Conservation (phyloP, 2,797 vertebrate genomes). For the Lepus oiostolus region DNA sequence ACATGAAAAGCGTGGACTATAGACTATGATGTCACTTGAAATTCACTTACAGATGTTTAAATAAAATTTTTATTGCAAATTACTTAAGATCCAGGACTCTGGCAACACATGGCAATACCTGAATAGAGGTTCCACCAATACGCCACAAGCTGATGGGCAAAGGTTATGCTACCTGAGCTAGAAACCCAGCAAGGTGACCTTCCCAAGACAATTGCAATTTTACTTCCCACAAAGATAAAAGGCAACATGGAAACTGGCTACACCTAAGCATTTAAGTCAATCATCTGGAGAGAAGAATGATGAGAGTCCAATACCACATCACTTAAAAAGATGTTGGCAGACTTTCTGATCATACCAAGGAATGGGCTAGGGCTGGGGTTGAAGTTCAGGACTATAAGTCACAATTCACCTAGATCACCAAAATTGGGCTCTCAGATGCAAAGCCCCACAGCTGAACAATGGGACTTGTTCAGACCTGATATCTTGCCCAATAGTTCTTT, state of each 20-base stretch:
- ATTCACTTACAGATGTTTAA: background rate
- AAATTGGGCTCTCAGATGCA: background rate
- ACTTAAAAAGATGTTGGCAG: background rate
- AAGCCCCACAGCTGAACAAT: background rate
- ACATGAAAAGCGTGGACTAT: background rate
- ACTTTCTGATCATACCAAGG: background rate
- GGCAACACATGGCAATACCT: background rate
- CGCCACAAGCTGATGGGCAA: background rate
- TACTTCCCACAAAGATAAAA: background rate
- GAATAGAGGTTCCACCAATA: too few relatives aligned
- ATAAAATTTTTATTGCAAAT: background rate
- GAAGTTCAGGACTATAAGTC: background rate
- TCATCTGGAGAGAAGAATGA: background rate
- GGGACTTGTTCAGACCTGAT: background rate
- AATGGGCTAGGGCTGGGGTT: background rate
- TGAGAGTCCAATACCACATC: background rate
- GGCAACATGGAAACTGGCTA: background rate
- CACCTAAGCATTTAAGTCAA: background rate
- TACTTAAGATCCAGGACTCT: background rate
- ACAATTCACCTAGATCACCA: fast-evolving
- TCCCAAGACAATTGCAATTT: background rate
- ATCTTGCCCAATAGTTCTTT: background rate
- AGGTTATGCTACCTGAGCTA: background rate
- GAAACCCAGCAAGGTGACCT: background rate
- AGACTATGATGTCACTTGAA: background rate